Base-by-base conservation (phyloP, 2,797 vertebrate species). In the Poliocrania exsul region DNA sequence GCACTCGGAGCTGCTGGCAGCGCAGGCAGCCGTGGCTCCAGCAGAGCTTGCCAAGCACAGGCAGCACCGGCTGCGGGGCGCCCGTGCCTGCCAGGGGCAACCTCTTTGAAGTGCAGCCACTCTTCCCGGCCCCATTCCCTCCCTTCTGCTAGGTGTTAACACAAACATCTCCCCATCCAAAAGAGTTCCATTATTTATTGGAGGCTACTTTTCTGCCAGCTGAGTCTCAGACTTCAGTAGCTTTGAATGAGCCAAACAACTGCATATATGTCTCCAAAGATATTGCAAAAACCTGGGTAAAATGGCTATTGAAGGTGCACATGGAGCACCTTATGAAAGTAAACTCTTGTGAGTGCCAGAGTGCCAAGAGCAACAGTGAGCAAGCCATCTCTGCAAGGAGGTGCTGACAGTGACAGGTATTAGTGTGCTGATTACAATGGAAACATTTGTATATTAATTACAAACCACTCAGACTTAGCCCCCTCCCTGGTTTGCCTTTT, bases 131-230 rank as follows among this genome's bases (percentile, higher is more conserved):
- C 78, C 86, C 3, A 0, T 31, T 66, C 81, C 42, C 57, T 60
- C 84, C 74, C 73, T 89, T 93, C 77, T 29, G 26, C 50, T 70
- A 88, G 86, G 89, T 96, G 92, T 95, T 93, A 97, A 91, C 51
- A 61, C 85, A 95, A 94, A 95, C 85, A 95, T 54, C 24, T 21
- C 46, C 33, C 58, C 2, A 0, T 87, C 84, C 91, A 96, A 92
- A 86, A 78, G 65, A 25, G 58, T 81, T 82, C 86, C 42, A 67
- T 95, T 96, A 91, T 96, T 97, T 96, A 94, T 75, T 67, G 72
- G 86, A 86, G 90, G 42, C 53, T 87, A 11, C 29, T 85, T 78
- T 29, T 11, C 73, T 65, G 61, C 92, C 90, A 91, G 51, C 62
- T 60, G 64, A 73, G 66, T 46, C 75, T n/a, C 85, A 94, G 88